A percentile compares a stretch with the other conserved stretches of the same genome.
Conservation (phyloP, 1,140 invertebrate genomes). For the Philaenus spumarius region DNA sequence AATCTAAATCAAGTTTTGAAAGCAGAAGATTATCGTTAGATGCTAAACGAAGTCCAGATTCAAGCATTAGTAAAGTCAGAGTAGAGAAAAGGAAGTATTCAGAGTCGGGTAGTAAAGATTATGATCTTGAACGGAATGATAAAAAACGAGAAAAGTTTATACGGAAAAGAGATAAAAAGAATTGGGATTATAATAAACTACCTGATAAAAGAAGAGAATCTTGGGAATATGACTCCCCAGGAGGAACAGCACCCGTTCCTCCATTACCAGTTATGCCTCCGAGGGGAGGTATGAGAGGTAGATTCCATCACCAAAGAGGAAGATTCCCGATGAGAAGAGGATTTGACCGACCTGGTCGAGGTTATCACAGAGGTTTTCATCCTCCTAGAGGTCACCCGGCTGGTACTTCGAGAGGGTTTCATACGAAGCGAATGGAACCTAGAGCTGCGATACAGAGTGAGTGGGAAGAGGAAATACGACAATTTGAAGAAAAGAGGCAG, state of each 20-base stretch:
- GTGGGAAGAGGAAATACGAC: slow-evolving; percentile 28
- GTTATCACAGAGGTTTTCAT: slow-evolving; percentile 2
- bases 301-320: not conserved
- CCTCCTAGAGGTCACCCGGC: not conserved
- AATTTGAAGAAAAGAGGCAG: slow-evolving; percentile 25
- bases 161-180: not conserved
- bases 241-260: slow-evolving; percentile 7
- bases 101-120: not conserved
- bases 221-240: slow-evolving; percentile 13
- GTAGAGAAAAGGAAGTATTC: slow-evolving; percentile 13
- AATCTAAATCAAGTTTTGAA: not conserved
- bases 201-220: slow-evolving; percentile 3
- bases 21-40: not conserved
- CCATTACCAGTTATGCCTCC: not conserved
- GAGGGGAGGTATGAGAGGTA: not conserved
- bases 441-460: slow-evolving; percentile 18
- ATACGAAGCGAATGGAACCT: not conserved
- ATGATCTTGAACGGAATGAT: not conserved
- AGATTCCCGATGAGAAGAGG: not conserved
- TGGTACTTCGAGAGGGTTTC: not conserved
- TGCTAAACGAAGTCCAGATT: not conserved
- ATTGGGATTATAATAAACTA: slow-evolving; percentile 1
- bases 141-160: not conserved
- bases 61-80: not conserved
- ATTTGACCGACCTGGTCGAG: slow-evolving; percentile 1